phyloP scores from a whole-genome alignment of 2,797 vertebrate species.

The Onychomys arenicola region DNA sequence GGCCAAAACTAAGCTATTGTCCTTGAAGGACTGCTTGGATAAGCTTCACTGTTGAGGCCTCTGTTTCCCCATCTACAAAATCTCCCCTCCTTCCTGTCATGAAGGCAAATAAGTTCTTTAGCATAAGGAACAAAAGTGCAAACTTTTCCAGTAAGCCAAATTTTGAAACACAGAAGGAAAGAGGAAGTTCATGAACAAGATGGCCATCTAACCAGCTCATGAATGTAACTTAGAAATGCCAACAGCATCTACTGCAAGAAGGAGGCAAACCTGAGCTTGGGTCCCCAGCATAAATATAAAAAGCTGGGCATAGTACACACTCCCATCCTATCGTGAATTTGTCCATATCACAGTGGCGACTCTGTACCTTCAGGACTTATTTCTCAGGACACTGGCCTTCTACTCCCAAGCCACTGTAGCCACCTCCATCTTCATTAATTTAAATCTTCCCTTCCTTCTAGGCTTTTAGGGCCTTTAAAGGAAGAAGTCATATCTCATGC shows the following conservation, averaged over 20 bases:
- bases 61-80: slow-evolving; percentile 37
- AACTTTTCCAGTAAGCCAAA: neutral
- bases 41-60: slow-evolving; percentile 37
- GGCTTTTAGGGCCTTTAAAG: neutral
- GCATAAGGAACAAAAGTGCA: neutral
- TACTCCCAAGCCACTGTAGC: neutral
- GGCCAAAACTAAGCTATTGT: slow-evolving; percentile 24
- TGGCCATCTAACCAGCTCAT: neutral
- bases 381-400: neutral
- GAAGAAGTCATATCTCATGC: neutral
- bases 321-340: no score
- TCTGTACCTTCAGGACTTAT: neutral
- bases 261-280: no score
- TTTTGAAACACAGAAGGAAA: slow-evolving; percentile 51
- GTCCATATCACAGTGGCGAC: neutral
- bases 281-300: neutral
- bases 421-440: neutral
- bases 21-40: neutral
- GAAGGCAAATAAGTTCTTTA: neutral
- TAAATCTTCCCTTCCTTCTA: neutral
- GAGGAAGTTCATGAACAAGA: neutral
- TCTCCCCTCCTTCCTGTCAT: slow-evolving; percentile 4
- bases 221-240: slow-evolving; percentile 19
- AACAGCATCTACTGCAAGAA: neutral
- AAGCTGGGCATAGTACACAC: no score